phyloP scores from a whole-genome alignment of 2,113 vertebrate species.

The Orthochromis indermauri region DNA sequence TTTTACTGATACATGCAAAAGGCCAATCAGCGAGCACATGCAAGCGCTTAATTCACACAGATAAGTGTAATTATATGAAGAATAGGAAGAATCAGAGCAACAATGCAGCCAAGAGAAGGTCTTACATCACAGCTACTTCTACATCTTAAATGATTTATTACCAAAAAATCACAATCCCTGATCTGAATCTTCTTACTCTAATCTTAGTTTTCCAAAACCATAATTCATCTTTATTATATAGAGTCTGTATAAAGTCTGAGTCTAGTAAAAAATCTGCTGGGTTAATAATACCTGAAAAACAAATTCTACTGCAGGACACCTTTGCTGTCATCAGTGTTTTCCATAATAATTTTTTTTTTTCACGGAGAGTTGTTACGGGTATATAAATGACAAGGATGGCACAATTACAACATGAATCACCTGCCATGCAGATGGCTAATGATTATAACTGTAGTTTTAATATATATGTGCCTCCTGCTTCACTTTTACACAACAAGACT shows the following conservation, averaged over 20 bases:
- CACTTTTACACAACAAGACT: neutral
- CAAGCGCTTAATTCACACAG: neutral
- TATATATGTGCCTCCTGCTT: neutral
- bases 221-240: neutral
- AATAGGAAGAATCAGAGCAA: neutral
- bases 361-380: neutral
- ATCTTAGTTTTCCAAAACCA: neutral
- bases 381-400: neutral
- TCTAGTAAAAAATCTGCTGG: neutral
- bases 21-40: neutral
- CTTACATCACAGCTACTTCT: fast-evolving
- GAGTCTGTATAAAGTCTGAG: neutral
- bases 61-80: fast-evolving
- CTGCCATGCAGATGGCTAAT: neutral
- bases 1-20: neutral
- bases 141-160: fast-evolving
- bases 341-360: neutral
- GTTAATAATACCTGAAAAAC: neutral
- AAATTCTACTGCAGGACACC: neutral
- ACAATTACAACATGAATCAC: neutral
- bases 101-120: neutral
- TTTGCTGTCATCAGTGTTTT: neutral
- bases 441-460: neutral
- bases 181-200: neutral
- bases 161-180: neutral